These are phyloP conservation scores for Tenebrio molitor DNA, from an alignment of 1,140 invertebrate genomes.

Conservation along the genomic window DNA sequence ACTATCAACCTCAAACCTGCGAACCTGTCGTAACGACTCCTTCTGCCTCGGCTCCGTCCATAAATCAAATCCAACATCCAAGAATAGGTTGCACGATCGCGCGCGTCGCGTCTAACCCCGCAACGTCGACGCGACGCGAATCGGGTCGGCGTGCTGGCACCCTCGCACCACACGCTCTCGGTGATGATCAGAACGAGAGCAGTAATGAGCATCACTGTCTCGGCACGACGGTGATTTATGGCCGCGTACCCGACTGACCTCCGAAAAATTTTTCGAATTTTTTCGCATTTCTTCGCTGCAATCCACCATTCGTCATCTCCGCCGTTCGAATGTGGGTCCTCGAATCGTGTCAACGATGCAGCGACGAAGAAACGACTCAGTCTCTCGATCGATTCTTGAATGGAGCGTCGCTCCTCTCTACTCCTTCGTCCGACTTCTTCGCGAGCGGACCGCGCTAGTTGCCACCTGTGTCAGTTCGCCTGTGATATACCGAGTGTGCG, in stretches of 20 bases:
- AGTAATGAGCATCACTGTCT: too few species aligned
- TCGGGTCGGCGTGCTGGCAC: too few species aligned
- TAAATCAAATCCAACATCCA: not conserved
- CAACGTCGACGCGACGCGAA: too few species aligned
- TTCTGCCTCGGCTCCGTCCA: not conserved
- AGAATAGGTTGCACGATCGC: too few species aligned
- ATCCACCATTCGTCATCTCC: not conserved
- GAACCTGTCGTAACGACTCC: conserved; percentile 13
- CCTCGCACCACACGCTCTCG: too few species aligned
- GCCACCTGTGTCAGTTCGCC: conserved; percentile 37
- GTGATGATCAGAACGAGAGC: too few species aligned
- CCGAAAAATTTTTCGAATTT: conserved; percentile 14
- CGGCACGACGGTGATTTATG: too few species aligned
- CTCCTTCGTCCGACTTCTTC: conserved; percentile 55
- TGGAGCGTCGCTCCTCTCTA: conserved; percentile 25
- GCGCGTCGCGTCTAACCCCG: too few species aligned
- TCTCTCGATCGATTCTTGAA: conserved; percentile 34
- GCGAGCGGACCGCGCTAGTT: conserved; percentile 57
- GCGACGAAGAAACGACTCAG: conserved; percentile 53
- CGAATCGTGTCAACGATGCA: conserved; percentile 64
- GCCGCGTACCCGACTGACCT: not conserved
- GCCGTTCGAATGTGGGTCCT: conserved; percentile 58
- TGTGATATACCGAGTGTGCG: conserved; percentile 10
- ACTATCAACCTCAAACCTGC: conserved; percentile 27
- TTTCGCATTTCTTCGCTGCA: not conserved